A percentile compares a stretch with the other conserved stretches of the same genome.
Evolutionary conservation across 2,888 invertebrate species (phyloP).

Genomic region (Mesopsocus fuscifrons): DNA sequence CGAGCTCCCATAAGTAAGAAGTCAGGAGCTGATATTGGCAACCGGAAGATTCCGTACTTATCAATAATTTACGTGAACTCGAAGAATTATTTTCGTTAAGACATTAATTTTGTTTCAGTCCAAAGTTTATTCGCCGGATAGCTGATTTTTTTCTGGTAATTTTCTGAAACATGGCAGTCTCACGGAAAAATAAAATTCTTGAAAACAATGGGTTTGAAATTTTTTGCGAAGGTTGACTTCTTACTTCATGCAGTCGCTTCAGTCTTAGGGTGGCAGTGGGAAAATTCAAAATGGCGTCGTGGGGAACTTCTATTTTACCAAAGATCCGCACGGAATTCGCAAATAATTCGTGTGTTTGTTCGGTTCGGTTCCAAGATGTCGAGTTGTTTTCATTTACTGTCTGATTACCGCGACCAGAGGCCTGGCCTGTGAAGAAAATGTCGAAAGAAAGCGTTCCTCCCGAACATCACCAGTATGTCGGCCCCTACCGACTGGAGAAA

Average conservation of each 20-base stretch:
- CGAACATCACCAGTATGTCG: constrained; percentile 84
- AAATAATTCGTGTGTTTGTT: not conserved
- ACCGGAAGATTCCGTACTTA: constrained; percentile 1
- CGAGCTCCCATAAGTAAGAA: constrained; percentile 7
- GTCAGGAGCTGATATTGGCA: not conserved
- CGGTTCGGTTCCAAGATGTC: not conserved
- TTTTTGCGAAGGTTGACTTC: no score
- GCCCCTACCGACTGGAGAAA: constrained; percentile 96
- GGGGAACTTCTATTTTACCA: not conserved
- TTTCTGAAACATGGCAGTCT: no score
- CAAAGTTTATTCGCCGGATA: no score
- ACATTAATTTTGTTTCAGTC: no score
- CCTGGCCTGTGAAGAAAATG: not conserved
- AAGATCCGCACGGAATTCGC: not conserved
- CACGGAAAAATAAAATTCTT: no score
- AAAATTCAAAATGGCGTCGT: constrained; percentile 5
- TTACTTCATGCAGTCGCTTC: constrained; percentile 1
- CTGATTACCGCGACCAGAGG: not conserved
- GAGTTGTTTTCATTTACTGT: not conserved
- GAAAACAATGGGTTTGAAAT: no score
- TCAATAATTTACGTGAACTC: no score
- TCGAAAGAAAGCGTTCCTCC: constrained; percentile 7
- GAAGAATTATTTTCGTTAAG: no score
- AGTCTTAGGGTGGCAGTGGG: constrained; percentile 1
- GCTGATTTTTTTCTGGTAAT: no score